Conservation (phyloP, 2,797 vertebrate species). For the Myotis myotis region DNA sequence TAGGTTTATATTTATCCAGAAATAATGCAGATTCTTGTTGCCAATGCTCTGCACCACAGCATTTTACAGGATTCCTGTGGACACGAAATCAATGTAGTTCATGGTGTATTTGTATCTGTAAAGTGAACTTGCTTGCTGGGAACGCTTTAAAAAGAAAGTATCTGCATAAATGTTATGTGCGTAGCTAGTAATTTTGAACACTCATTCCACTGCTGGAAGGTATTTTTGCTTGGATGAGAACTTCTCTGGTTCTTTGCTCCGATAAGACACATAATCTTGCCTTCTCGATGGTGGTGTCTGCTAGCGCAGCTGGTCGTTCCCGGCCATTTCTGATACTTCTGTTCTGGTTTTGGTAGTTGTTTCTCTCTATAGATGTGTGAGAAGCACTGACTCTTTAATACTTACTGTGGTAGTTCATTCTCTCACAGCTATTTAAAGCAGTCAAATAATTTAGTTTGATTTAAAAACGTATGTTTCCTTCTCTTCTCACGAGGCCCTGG, state of each 20-base stretch:
- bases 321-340: background rate
- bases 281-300: background rate
- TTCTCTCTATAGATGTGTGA: background rate
- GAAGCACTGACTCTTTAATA: background rate
- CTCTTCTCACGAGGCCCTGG: constrained; percentile 89
- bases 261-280: background rate
- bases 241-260: constrained; percentile 42
- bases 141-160: constrained; percentile 78
- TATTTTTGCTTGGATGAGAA: constrained; percentile 78
- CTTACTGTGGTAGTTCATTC: background rate
- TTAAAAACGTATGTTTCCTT: background rate
- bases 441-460: background rate
- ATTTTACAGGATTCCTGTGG: constrained; percentile 78
- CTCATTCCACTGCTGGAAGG: constrained; percentile 75
- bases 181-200: constrained; percentile 80
- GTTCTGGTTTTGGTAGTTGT: background rate
- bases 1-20: constrained; percentile 69
- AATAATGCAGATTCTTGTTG: constrained; percentile 74
- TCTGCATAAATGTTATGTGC: constrained; percentile 80
- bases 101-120: constrained; percentile 74
- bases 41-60: constrained; percentile 71
- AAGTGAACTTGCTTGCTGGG: constrained; percentile 71
- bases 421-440: background rate
- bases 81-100: constrained; percentile 78
- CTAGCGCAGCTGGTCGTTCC: background rate